Conservation (phyloP, 2,113 vertebrate species). For the Apteryx owenii region DNA sequence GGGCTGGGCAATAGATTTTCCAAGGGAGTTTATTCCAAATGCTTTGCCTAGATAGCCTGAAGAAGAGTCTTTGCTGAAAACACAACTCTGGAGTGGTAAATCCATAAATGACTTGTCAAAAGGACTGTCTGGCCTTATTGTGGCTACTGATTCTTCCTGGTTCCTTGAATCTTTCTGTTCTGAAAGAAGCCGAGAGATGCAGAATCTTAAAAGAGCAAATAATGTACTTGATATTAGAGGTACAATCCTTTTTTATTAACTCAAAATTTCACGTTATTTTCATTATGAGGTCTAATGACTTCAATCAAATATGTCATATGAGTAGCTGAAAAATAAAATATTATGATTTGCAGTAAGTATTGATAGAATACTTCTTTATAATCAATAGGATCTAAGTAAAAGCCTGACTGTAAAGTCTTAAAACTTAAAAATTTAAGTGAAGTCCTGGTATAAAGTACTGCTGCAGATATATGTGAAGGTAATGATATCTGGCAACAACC, state of each 20-base stretch:
- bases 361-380: not conserved
- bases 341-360: not conserved
- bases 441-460: not conserved
- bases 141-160: not conserved
- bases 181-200: not conserved
- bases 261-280: not conserved
- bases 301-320: not conserved
- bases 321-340: not conserved
- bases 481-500: conserved; percentile 38
- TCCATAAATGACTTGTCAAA: not conserved
- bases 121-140: not conserved
- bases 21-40: not conserved
- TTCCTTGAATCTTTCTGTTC: not conserved
- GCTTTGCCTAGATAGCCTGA: not conserved
- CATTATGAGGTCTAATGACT: not conserved
- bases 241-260: not conserved
- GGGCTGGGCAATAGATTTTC: not conserved
- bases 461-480: not conserved
- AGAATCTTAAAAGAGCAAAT: not conserved
- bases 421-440: not conserved
- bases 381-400: not conserved
- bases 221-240: not conserved
- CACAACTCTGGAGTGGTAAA: accelerated
- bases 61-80: not conserved
- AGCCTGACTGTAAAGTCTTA: not conserved